These are phyloP conservation scores for Lacerta agilis DNA, from an alignment of 2,797 vertebrate genomes.

Conservation along the genomic window DNA sequence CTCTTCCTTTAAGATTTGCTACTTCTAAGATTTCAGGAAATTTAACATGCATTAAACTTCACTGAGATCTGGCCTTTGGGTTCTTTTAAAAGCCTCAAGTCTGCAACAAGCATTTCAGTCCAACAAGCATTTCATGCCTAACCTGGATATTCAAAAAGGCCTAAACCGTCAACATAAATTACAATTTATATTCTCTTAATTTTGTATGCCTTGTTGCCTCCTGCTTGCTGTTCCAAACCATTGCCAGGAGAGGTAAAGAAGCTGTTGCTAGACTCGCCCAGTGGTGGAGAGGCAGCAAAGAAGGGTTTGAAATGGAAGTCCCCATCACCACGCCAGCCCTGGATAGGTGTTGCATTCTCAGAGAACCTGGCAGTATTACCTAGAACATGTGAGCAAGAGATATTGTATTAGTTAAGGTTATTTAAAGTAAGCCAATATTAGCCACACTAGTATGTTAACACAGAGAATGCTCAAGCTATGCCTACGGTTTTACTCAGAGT, in stretches of 20 bases:
- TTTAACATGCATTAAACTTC: background rate
- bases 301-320: constrained; percentile 72
- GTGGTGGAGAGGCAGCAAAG: constrained; percentile 70
- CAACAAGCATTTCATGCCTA: background rate
- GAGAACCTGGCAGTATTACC: constrained; percentile 65
- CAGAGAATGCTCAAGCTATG: background rate
- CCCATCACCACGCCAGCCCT: constrained; percentile 61
- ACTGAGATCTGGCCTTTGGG: background rate
- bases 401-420: background rate
- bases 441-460: background rate
- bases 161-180: background rate
- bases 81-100: background rate
- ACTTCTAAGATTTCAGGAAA: background rate
- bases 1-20: background rate
- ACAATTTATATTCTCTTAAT: constrained; percentile 68
- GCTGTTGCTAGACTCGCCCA: constrained; percentile 57
- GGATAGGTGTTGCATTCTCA: constrained; percentile 54
- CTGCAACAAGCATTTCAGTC: background rate
- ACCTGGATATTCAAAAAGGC: background rate
- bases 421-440: background rate
- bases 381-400: constrained; percentile 31
- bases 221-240: constrained; percentile 59
- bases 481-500: no score
- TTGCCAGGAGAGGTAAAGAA: constrained; percentile 67
- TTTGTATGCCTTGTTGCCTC: constrained; percentile 68